Base-by-base conservation (phyloP, 2,797 vertebrate species). In the Gallirallus australis region DNA sequence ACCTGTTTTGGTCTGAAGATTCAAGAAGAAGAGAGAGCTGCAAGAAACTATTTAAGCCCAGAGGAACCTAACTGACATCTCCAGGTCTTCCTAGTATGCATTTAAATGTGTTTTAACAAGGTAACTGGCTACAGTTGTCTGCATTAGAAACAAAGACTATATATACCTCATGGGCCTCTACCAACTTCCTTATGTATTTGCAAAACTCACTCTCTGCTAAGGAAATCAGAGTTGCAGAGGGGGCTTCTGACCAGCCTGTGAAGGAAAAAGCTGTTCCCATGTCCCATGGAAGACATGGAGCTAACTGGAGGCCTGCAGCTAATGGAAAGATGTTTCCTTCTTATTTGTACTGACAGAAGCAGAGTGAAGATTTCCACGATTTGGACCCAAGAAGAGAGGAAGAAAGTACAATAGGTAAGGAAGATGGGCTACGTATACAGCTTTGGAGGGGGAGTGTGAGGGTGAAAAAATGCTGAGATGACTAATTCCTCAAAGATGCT, bases 341-440 rank as follows among this genome's bases (percentile, higher is more conserved):
- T 77, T 70, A 42, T 8, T 19, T 54, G 9, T 65, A 42, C 31
- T 65, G 27, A 59, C 20, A 35, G 31, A 14, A 84, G 25, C 48
- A 81, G 66, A 45, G 21, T 14, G 47, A 79, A 61, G 0, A 9
- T 28, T 89, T 71, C 35, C 42, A 84, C 31, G 24, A 28, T 37
- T 70, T 56, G 59, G 28, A 89, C 27, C 28, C 15, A 64, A 78
- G 53, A 81, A 84, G n/a, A 71, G 37, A 91, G 89, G 40, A 87
- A 84, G 48, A 53, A 89, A 90, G 90, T n/a, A 68, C 3, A 92
- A 52, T 42, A 92, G 81, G 89, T 89, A 85, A 85, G 95, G 82
- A 86, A 89, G 87, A 82, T 16, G 20, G 42, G 52, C 31, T 66
- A 35, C 28, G 18, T 10, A 18, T 61, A 37, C 2, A 27, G 15